Percentiles rank a stretch among this genome's conserved stretches.
Conservation (phyloP, 1,140 invertebrate species). For the Cardiocondyla obscurior region DNA sequence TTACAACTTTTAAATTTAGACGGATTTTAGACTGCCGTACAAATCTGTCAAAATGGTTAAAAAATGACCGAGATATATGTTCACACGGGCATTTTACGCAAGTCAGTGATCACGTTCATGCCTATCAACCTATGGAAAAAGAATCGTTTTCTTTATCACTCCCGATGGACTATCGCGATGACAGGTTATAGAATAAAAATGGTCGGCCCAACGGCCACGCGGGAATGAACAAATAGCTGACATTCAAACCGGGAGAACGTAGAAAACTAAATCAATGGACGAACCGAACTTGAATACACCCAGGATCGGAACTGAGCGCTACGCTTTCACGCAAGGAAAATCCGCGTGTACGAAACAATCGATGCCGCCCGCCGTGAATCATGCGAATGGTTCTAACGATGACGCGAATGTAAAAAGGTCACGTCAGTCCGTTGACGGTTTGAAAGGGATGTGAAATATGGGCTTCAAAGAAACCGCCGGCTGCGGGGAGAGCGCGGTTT, state of each 20-base stretch:
- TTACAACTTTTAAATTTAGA: neutral
- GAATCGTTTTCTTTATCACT: slow-evolving; percentile 54
- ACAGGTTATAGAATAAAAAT: slow-evolving; percentile 54
- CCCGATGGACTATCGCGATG: slow-evolving; percentile 47
- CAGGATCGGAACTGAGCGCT: slow-evolving; percentile 39
- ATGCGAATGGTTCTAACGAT: slow-evolving; percentile 55
- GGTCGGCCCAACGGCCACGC: neutral
- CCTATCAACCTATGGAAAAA: slow-evolving; percentile 37
- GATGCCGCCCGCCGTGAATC: slow-evolving; percentile 45
- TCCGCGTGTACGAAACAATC: slow-evolving; percentile 51
- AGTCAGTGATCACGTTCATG: slow-evolving; percentile 42
- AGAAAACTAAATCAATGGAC: slow-evolving; percentile 55
- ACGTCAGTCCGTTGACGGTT: slow-evolving; percentile 50
- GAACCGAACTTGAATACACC: slow-evolving; percentile 46
- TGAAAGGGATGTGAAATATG: slow-evolving; percentile 53
- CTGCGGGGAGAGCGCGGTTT: neutral
- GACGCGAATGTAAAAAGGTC: slow-evolving; percentile 55
- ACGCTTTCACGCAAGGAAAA: slow-evolving; percentile 55
- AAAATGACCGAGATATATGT: slow-evolving; percentile 24
- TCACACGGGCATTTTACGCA: slow-evolving; percentile 23
- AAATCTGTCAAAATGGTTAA: slow-evolving; percentile 17
- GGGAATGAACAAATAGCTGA: slow-evolving; percentile 55
- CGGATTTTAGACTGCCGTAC: neutral
- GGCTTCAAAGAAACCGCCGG: slow-evolving; percentile 42
- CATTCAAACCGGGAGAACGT: slow-evolving; percentile 46